Evolutionary conservation across 2,113 vertebrate genomes (phyloP), one percentile per base, ranked within the genome.

Genomic region (Zosterops borbonicus): DNA sequence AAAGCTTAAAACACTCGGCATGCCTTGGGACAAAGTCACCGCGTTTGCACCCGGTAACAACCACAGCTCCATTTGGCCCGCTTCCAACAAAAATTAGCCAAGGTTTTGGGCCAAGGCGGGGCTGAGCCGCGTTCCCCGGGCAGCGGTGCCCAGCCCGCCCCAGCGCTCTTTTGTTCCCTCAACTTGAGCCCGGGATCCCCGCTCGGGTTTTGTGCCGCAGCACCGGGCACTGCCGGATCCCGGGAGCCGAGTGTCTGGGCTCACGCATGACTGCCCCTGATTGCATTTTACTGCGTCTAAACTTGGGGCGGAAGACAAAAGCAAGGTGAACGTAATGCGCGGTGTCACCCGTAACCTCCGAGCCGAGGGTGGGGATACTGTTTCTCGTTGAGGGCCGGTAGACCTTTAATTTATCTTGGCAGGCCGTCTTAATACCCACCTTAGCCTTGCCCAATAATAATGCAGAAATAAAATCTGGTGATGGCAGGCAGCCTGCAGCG

Each of bases 321-420:
- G 79, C 85, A 87, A 95, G 95, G 94, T 90, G 93, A 96, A 83
- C 69, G 2, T 93, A 53, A 95, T 94, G 88, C 53, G 37, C 8
- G 1, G 64, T 93, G 90, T 97, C 94, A 90, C 92, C 85, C 11
- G 4, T 94, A 90, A 86, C 90, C 88, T 93, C 79, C 6, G 37
- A 94, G 80, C 65, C 44, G 76, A 86, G 94, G 83, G 60, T 89
- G 69, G 56, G 60, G 89, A 93, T 93, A 95, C 89, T 94, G 95
- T 81, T 96, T 93, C 92, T 89, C 70, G 64, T 95, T 92, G 87
- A 92, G 76, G 83, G 73, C 89, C 64, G 18, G 73, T 1, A 74
- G 92, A 90, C 47, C 76, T 96, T 96, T 95, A 90, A 92, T 97
- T 95, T 96, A 52, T 93, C 94, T 96, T 93, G 92, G 91, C 96